Conservation (phyloP, 2,888 invertebrate species). For the Tenodera sinensis region DNA sequence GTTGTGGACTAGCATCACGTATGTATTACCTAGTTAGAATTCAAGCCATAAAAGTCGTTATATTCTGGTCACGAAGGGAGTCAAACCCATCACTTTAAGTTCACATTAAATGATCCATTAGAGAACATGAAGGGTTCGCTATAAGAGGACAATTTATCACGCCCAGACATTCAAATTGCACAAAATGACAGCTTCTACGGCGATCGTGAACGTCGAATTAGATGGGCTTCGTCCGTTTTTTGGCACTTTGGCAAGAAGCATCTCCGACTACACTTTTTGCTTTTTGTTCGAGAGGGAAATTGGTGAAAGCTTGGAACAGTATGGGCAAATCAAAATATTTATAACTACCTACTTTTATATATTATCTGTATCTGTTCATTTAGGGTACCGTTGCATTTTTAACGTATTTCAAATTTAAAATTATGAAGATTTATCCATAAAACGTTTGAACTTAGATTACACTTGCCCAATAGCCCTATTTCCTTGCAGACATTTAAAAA, state of each 20-base stretch:
- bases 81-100: not conserved
- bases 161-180: not conserved
- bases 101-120: not conserved
- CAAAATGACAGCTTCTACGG: not conserved
- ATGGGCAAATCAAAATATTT: no score
- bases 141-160: not conserved
- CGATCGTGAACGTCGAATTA: not conserved
- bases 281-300: no score
- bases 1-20: not conserved
- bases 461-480: no score
- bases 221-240: not conserved
- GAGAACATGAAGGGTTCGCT: not conserved
- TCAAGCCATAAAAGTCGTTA: not conserved
- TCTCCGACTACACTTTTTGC: not conserved
- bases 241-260: not conserved
- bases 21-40: not conserved
- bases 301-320: no score
- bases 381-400: no score
- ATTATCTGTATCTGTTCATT: no score
- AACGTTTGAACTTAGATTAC: no score
- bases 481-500: no score
- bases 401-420: no score
- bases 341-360: no score
- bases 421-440: no score
- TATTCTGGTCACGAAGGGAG: not conserved